These are phyloP conservation scores for Nannoperca obscura DNA, from an alignment of 2,797 vertebrate species.

Conservation along the genomic window DNA sequence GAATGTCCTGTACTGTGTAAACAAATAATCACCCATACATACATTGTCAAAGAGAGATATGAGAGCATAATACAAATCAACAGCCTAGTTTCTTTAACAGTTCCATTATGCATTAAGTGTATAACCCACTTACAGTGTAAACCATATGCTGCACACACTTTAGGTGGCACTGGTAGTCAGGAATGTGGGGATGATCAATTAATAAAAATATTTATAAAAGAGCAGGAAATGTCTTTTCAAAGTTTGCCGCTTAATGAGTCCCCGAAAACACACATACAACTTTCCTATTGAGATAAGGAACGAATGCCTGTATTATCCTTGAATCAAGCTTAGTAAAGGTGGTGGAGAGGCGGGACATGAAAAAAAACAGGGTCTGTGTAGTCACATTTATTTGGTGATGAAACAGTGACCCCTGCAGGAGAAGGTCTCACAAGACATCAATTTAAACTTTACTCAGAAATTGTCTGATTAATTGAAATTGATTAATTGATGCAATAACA, in stretches of 20 bases:
- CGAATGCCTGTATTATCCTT: neutral
- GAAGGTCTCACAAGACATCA: neutral
- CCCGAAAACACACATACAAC: neutral
- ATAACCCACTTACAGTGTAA: conserved; percentile 33
- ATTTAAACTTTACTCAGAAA: neutral
- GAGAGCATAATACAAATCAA: conserved; percentile 23
- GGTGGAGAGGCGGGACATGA: too few species aligned
- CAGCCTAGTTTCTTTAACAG: conserved; percentile 14
- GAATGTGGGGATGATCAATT: neutral
- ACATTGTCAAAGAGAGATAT: conserved; percentile 21
- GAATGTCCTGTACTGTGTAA: conserved; percentile 44
- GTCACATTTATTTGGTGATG: conserved; percentile 35
- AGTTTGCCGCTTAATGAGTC: neutral
- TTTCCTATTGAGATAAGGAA: neutral
- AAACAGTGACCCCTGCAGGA: conserved; percentile 70
- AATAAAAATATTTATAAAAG: conserved; percentile 14
- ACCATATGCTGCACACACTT: conserved; percentile 29
- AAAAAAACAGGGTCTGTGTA: neutral
- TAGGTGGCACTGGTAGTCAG: conserved; percentile 8
- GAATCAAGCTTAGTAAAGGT: conserved; percentile 6
- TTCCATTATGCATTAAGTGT: conserved; percentile 31
- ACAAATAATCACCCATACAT: conserved; percentile 37
- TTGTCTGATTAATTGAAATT: neutral
- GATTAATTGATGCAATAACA: neutral
- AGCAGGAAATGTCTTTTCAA: neutral